Evolutionary conservation across 2,888 invertebrate species (phyloP).

Genomic region (Cynaeus angustus): DNA sequence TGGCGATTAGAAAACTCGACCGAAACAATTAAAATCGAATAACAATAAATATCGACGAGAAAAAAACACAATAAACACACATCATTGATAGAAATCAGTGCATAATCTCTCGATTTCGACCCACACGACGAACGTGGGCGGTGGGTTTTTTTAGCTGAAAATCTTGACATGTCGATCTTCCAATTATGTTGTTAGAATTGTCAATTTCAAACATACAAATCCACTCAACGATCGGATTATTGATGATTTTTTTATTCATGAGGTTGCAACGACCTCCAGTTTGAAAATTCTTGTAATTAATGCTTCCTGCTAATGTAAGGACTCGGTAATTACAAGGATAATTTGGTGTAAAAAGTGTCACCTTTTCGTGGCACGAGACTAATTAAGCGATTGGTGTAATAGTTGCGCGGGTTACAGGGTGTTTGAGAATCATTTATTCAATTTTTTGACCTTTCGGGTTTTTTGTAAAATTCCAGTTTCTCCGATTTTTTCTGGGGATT

Average conservation of each 20-base stretch:
- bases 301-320: conserved; percentile 6
- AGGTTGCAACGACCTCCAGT: conserved; percentile 10
- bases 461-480: too few species aligned
- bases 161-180: conserved; percentile 3
- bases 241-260: conserved; percentile 19
- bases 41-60: conserved; percentile 33
- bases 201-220: conserved; percentile 12
- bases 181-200: conserved; percentile 19
- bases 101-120: conserved; percentile 32
- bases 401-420: too few species aligned
- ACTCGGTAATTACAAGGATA: conserved; percentile 26
- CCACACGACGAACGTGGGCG: conserved; percentile 8
- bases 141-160: not conserved
- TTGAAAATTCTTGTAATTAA: conserved; percentile 18
- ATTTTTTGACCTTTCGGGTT: too few species aligned
- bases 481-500: too few species aligned
- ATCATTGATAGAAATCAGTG: conserved; percentile 2
- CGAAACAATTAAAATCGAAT: conserved; percentile 40
- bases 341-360: conserved; percentile 1
- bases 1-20: conserved; percentile 30
- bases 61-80: conserved; percentile 15
- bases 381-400: too few species aligned
- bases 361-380: conserved; percentile 16
- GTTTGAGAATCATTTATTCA: too few species aligned
- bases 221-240: conserved; percentile 15